phyloP scores from a whole-genome alignment of 2,113 vertebrate species.

The Phycodurus eques region DNA sequence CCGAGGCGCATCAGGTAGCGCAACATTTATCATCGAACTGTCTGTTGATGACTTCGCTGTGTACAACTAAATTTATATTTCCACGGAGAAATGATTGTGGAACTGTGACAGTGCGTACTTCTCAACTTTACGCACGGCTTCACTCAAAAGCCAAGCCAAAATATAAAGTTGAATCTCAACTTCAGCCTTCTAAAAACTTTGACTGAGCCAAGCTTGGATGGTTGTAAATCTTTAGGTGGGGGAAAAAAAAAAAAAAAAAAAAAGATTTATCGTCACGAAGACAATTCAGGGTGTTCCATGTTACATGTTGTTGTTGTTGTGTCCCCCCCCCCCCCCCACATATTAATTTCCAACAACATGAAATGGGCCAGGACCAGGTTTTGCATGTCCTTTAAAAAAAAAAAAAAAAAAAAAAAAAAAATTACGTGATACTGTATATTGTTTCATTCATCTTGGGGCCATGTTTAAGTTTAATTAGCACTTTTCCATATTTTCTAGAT shows the following conservation, averaged over 20 bases:
- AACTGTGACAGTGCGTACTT: conserved; percentile 1
- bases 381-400: conserved; percentile 54
- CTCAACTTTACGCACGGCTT: conserved; percentile 44
- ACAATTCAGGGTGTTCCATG: conserved; percentile 54
- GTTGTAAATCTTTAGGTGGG: conserved; percentile 26
- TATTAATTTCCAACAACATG: conserved; percentile 50
- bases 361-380: conserved; percentile 60
- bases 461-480: conserved; percentile 77
- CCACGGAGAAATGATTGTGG: conserved; percentile 27
- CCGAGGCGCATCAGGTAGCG: conserved; percentile 43
- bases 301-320: conserved; percentile 24
- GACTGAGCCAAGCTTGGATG: conserved; percentile 18
- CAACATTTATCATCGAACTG: conserved; percentile 50
- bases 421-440: conserved; percentile 56
- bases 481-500: conserved; percentile 72
- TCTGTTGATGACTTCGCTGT: conserved; percentile 32
- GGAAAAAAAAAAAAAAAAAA: no score
- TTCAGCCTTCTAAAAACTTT: conserved; percentile 17
- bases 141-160: conserved; percentile 17
- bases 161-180: not conserved
- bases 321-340: conserved; percentile 19
- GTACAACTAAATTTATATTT: conserved; percentile 22
- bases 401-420: conserved; percentile 46
- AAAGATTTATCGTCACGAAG: not conserved
- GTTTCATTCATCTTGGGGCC: conserved; percentile 68